Percentiles rank a stretch among this genome's conserved stretches.
These are phyloP conservation scores for Sycophila sp. DNA, from an alignment of 1,140 invertebrate genomes.

Conservation along the genomic window DNA sequence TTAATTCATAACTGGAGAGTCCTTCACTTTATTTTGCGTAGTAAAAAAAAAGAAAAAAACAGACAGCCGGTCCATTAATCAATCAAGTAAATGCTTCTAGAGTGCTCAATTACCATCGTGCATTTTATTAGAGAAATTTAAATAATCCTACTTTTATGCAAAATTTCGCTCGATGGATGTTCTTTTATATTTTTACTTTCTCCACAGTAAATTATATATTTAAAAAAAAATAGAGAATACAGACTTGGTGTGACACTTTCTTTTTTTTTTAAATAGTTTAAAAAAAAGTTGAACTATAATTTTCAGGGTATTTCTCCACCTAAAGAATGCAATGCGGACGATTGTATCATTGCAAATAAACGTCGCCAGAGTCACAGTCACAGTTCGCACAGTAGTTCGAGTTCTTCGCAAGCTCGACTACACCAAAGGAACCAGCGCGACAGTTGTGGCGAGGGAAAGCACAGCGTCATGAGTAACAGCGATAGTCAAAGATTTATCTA, in stretches of 20 bases:
- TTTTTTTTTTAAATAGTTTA: no score
- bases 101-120: not conserved
- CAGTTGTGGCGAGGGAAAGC: not conserved
- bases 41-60: no score
- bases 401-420: not conserved
- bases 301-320: conserved; percentile 1
- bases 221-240: not conserved
- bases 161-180: not conserved
- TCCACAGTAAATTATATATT: not conserved
- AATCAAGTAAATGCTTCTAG: no score
- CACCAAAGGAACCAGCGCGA: not conserved
- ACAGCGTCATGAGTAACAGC: not conserved
- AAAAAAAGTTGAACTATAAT: no score
- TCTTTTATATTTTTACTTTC: not conserved
- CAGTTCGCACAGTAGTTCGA: not conserved
- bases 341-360: not conserved
- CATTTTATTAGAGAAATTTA: not conserved
- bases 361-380: not conserved
- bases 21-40: no score
- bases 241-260: not conserved
- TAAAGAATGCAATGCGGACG: not conserved
- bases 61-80: no score
- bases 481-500: not conserved
- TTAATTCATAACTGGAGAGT: no score
- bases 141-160: not conserved